Evolutionary conservation across 2,888 invertebrate species (phyloP).

Genomic region (Euspilapteryx auroguttella): DNA sequence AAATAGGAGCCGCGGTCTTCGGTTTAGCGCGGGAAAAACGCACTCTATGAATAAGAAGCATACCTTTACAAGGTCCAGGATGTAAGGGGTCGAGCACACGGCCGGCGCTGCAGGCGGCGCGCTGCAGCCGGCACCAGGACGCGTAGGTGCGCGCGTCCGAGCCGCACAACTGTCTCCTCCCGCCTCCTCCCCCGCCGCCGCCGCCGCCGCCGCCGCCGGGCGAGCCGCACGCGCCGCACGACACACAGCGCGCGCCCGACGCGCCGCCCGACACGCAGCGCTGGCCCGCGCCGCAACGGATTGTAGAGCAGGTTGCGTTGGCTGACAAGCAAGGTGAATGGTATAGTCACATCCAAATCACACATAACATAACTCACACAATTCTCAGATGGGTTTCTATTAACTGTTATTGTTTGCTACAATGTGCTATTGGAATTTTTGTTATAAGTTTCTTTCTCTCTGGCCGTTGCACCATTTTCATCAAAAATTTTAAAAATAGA

Average conservation of each 20-base stretch:
- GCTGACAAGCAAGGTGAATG: too few relatives aligned
- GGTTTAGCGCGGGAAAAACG: too few relatives aligned
- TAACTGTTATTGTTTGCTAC: too few relatives aligned
- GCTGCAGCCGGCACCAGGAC: conserved; percentile 80
- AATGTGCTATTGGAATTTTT: too few relatives aligned
- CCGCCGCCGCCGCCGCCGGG: conserved; percentile 27
- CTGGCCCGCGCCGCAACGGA: conserved; percentile 34
- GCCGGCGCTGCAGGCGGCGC: conserved; percentile 73
- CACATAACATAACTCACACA: too few relatives aligned
- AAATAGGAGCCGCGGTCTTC: too few relatives aligned
- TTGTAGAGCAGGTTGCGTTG: conserved; percentile 40
- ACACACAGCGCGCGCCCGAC: conserved; percentile 42
- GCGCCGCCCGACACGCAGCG: conserved; percentile 41
- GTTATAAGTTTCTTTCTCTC: too few relatives aligned
- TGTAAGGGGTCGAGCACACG: conserved; percentile 73
- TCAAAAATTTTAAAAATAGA: too few relatives aligned
- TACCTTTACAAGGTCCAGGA: conserved; percentile 66
- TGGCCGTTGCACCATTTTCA: too few relatives aligned
- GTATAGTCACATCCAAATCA: too few relatives aligned
- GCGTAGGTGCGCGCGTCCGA: conserved; percentile 74
- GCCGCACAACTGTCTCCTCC: conserved; percentile 65
- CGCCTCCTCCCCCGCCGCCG: conserved; percentile 25
- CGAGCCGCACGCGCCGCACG: conserved; percentile 29
- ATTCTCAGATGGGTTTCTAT: too few relatives aligned
- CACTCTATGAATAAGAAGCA: too few relatives aligned